Evolutionary conservation across 2,797 vertebrate species (phyloP), one percentile per base, ranked within the genome.

Genomic region (Takifugu ocellatus): DNA sequence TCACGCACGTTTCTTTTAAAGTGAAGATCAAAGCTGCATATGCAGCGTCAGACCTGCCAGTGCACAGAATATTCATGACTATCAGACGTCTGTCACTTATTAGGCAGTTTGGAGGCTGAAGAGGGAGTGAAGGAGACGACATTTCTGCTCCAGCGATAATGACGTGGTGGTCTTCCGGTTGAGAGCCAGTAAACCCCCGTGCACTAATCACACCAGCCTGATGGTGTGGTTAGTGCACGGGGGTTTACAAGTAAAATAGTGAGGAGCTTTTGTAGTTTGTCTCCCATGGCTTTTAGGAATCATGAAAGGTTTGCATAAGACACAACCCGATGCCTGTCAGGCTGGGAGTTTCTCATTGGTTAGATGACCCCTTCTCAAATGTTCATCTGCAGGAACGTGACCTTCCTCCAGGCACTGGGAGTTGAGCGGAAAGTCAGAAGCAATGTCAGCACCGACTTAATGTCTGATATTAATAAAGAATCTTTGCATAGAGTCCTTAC

Each of bases 1-100:
- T 74, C 67, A 75, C 77, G 82, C 78, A 81, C 84, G 62, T 81
- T 85, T 83, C 87, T 88, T 90, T 90, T 90, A 87, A 92, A 90
- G 91, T 65, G 42, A 84, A 77, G 90, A 92, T 92, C 88, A 92
- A 91, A 92, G 88, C 81, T 29, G 25, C 21, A 27, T 56, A 60
- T 54, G 79, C 72, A 61, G 68, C 62, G 55, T 17, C 46, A 11
- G 81, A 63, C 71, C 74, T 69, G 60, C 81, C 65, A 70, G 75
- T 66, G 79, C 61, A 59, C 67, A 58, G 83, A 88, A 89, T 89
- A 89, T 90, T 90, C 87, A 91, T 21, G 86, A 90, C 82, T 71
- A 68, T 48, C n/a, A 74, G 80, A 89, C 88, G 90, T 90, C 90
- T 90, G 89, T 81, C 81, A 81, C 74, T 70, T 66, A 77, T 65